Evolutionary conservation across 2,888 invertebrate species (phyloP).

Genomic region (Lepeophtheirus nordmannii): DNA sequence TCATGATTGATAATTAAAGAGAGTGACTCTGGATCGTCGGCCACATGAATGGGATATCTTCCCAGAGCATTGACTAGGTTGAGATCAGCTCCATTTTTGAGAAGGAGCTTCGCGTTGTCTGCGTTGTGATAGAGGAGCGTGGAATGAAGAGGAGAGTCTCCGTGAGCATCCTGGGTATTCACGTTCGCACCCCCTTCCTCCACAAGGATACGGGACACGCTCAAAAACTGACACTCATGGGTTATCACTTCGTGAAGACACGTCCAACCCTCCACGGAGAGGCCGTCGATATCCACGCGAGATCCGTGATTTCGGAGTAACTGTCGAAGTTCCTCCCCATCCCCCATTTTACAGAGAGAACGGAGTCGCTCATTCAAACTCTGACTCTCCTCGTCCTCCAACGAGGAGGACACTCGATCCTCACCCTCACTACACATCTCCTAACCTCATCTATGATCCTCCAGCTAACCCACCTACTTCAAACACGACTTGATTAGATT

Average conservation of each 20-base stretch:
- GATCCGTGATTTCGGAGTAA: neutral
- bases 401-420: too few relatives aligned
- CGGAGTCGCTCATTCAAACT: conserved; percentile 6
- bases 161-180: conserved; percentile 13
- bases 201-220: conserved; percentile 10
- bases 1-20: conserved; percentile 1
- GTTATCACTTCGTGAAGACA: conserved; percentile 21
- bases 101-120: conserved; percentile 12
- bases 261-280: conserved; percentile 15
- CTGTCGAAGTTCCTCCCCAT: neutral
- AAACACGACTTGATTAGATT: too few relatives aligned
- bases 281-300: conserved; percentile 5
- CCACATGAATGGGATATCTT: conserved; percentile 15
- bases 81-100: conserved; percentile 12
- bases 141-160: conserved; percentile 15
- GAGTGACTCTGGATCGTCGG: conserved; percentile 15
- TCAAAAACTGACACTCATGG: conserved; percentile 17
- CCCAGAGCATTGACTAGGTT: conserved; percentile 14
- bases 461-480: too few relatives aligned
- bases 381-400: neutral
- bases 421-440: too few relatives aligned
- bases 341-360: conserved; percentile 11
- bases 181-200: conserved; percentile 11
- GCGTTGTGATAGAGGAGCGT: conserved; percentile 19
- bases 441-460: too few relatives aligned